Conservation (phyloP, 2,113 vertebrate species). For the Azemiops feae region DNA sequence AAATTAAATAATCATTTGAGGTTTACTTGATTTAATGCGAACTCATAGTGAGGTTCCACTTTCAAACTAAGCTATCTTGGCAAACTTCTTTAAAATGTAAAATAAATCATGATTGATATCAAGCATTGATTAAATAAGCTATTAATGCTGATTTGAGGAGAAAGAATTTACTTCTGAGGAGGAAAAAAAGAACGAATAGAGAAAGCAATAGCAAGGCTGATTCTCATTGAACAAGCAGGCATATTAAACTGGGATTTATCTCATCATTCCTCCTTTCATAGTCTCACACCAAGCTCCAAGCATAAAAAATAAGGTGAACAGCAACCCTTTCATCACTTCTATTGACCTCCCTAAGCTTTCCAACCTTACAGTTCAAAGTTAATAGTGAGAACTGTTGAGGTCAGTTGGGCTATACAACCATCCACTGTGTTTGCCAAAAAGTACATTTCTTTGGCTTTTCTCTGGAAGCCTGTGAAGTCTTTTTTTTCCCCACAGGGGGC, state of each 20-base stretch:
- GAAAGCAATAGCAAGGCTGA: not conserved
- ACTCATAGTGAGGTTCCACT: not conserved
- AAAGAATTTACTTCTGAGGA: not conserved
- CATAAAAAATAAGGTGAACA: not conserved
- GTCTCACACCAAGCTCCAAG: not conserved
- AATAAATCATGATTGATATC: not conserved
- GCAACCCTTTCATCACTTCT: not conserved
- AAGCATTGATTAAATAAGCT: not conserved
- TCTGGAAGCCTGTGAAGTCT: not conserved
- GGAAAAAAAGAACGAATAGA: not conserved
- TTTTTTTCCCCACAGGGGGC: not conserved
- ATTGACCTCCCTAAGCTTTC: not conserved
- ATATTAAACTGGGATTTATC: not conserved
- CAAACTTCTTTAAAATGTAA: not conserved
- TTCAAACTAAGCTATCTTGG: not conserved
- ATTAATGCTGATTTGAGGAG: not conserved
- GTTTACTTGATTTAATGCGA: not conserved
- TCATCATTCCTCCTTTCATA: not conserved
- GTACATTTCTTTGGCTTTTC: not conserved
- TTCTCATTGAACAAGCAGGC: too few species aligned
- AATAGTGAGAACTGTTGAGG: not conserved
- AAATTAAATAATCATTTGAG: not conserved
- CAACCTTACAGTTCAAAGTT: fast-evolving
- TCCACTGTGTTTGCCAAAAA: not conserved
- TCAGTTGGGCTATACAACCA: not conserved